phyloP scores from a whole-genome alignment of 2,888 invertebrate species.

The Mythimna vitellina region DNA sequence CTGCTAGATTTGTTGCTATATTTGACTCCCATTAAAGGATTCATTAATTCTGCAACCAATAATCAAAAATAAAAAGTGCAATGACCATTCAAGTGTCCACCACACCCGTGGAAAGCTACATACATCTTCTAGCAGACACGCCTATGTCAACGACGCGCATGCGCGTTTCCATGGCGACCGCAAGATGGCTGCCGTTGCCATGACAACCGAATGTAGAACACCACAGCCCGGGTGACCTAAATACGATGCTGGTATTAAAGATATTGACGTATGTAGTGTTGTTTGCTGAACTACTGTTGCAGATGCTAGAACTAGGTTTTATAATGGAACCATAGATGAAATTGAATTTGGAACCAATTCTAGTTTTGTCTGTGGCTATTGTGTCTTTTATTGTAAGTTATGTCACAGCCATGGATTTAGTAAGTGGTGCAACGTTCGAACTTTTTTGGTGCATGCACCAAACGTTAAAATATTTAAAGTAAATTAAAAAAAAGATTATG shows the following conservation, averaged over 20 bases:
- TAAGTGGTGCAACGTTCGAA: neutral
- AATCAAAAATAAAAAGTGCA: constrained; percentile 27
- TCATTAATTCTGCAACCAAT: neutral
- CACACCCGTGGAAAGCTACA: constrained; percentile 16
- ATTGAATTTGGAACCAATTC: neutral
- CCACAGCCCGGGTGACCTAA: constrained; percentile 62
- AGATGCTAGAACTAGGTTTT: constrained; percentile 5
- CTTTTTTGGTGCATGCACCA: constrained; percentile 9
- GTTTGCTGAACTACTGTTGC: constrained; percentile 16
- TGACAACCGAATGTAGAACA: constrained; percentile 71
- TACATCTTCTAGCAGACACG: constrained; percentile 57
- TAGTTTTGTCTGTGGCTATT: neutral
- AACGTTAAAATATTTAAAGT: neutral
- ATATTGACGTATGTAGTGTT: constrained; percentile 41
- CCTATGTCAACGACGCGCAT: constrained; percentile 69
- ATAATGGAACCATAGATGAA: neutral
- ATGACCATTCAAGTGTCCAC: constrained; percentile 34
- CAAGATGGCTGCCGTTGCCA: constrained; percentile 79
- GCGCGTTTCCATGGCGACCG: constrained; percentile 79
- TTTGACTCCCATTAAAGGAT: neutral
- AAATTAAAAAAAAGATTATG: too few species aligned
- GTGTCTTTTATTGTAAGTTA: neutral
- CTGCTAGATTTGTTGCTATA: neutral
- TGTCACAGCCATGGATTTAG: neutral
- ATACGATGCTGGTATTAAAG: constrained; percentile 34